Base-by-base conservation (phyloP, 2,113 vertebrate species). In the Falcunculus frontatus region DNA sequence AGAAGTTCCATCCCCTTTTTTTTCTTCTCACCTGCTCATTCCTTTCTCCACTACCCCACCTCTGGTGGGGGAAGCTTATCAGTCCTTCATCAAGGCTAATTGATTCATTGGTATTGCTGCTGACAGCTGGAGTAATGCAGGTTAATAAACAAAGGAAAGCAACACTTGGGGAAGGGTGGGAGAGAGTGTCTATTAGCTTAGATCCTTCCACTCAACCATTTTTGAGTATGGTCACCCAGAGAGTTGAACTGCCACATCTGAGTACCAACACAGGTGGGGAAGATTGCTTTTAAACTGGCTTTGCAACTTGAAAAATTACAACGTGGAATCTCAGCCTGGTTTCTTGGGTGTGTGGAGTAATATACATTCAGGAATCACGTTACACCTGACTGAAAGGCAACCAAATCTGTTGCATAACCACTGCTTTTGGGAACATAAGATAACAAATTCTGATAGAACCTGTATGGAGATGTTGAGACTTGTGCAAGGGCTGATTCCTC, bases 291-390 rank as follows among this genome's bases (percentile, higher is more conserved):
- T 80, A 93, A 96, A 95, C 90, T 57, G 84, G 94, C 75, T 92
- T 84, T 93, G 52, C 92, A 95, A 95, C 92, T 80, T 86, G 64
- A 67, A 89, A 96, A 95, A 77, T 80, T 76, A 39, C 39, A 42
- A 69, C 42, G 59, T 69, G 63, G 72, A 84, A 62, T 67, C 67
- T 83, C 65, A 89, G 46, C 59, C 69, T 89, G 68, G 63, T 80
- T 96, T 93, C 86, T 95, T 77, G 96, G 90, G 90, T 88, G 92
- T 95, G 95, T 70, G 64, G 68, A 84, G 72, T 67, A 86, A 91
- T 78, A 77, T 18, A 67, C 35, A 22, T 56, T 86, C 76, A 96
- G 93, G 89, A 95, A 90, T 95, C 95, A 92, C 1, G 1, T 95
- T 95, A 89, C 77, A 76, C 68, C 73, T 95, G 76, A 84, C 84